A percentile compares a stretch with the other conserved stretches of the same genome.
phyloP scores from a whole-genome alignment of 2,797 vertebrate genomes.

The Lates japonicus region DNA sequence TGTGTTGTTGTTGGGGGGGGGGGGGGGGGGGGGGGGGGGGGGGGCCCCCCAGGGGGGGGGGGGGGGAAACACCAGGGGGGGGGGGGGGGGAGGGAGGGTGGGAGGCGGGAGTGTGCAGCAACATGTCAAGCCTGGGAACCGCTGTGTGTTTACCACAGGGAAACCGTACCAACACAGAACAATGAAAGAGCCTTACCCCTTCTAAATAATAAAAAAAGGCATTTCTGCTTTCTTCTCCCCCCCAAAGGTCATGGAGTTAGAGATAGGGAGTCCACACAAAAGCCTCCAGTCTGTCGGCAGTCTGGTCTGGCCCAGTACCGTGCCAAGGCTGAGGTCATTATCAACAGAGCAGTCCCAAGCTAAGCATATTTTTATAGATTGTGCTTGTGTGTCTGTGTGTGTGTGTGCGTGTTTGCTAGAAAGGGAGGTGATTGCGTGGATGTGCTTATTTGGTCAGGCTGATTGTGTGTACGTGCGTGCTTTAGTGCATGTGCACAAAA shows the following conservation, averaged over 20 bases:
- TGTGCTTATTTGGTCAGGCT: slow-evolving; percentile 57
- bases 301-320: slow-evolving; percentile 79
- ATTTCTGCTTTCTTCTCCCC: slow-evolving; percentile 76
- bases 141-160: slow-evolving; percentile 92
- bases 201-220: slow-evolving; percentile 81
- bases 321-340: slow-evolving; percentile 88
- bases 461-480: slow-evolving; percentile 44
- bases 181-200: slow-evolving; percentile 89
- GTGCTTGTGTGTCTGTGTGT: slow-evolving; percentile 59
- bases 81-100: slow-evolving; percentile 60
- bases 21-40: slow-evolving; percentile 35
- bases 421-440: slow-evolving; percentile 49
- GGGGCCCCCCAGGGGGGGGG: slow-evolving; percentile 82
- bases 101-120: slow-evolving; percentile 58
- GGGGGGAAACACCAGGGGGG: slow-evolving; percentile 81
- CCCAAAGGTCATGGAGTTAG: slow-evolving; percentile 84
- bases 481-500: slow-evolving; percentile 46
- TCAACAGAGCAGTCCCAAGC: slow-evolving; percentile 81
- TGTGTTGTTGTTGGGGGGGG: slow-evolving; percentile 40
- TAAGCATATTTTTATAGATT: slow-evolving; percentile 84
- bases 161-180: slow-evolving; percentile 91
- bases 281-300: slow-evolving; percentile 83
- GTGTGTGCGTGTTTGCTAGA: slow-evolving; percentile 43
- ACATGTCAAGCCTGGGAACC: slow-evolving; percentile 90
- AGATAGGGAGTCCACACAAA: slow-evolving; percentile 85